Evolutionary conservation across 1,140 invertebrate species (phyloP).

Genomic region (Physella acuta): DNA sequence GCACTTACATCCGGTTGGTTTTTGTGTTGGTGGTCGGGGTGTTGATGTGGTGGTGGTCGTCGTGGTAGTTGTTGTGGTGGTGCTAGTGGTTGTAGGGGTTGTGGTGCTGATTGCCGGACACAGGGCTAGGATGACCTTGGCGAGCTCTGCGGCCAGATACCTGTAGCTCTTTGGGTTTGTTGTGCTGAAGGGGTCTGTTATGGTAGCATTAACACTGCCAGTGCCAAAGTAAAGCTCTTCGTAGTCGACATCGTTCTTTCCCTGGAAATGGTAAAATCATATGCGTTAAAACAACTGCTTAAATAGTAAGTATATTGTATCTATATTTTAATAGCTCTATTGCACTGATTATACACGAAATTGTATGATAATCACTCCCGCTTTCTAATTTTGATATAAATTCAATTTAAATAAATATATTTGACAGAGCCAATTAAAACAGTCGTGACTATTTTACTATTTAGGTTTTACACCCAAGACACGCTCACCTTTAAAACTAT

Average conservation of each 20-base stretch:
- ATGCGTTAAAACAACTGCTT: too few species aligned
- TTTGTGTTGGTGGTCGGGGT: conserved; percentile 5
- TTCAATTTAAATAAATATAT: too few species aligned
- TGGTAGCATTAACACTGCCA: not conserved
- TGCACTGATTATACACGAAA: too few species aligned
- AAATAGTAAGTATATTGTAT: not conserved
- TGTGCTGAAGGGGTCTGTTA: not conserved
- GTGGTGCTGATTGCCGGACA: not conserved
- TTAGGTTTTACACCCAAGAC: too few species aligned
- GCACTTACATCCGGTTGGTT: not conserved
- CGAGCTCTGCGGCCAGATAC: not conserved
- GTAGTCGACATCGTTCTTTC: not conserved
- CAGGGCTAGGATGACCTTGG: not conserved
- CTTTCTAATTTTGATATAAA: too few species aligned
- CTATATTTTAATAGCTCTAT: not conserved
- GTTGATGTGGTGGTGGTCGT: not conserved
- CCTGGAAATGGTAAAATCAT: not conserved
- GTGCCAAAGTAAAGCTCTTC: not conserved
- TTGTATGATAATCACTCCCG: too few species aligned
- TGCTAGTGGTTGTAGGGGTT: not conserved
- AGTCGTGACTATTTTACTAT: too few species aligned
- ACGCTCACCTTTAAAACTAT: not conserved
- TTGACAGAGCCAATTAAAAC: too few species aligned
- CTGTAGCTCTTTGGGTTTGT: not conserved
- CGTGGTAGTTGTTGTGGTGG: conserved; percentile 2